Percentiles rank a stretch among this genome's conserved stretches.
Conservation (phyloP, 2,113 vertebrate genomes). For the Crypturellus undulatus region DNA sequence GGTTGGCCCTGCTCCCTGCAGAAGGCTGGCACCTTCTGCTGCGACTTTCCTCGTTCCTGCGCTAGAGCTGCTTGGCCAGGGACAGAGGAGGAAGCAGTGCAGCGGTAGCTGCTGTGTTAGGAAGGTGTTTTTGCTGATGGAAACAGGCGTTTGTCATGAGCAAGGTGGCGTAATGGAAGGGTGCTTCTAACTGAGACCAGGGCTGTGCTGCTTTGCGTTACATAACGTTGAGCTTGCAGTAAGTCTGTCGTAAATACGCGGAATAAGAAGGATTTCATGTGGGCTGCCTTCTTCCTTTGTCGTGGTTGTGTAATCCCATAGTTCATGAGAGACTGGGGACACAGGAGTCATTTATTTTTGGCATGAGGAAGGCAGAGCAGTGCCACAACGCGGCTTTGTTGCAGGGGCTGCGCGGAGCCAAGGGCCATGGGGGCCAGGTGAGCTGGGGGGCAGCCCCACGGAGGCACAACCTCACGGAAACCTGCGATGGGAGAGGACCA, state of each 20-base stretch:
- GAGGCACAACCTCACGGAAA: not conserved
- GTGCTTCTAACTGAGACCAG: not conserved
- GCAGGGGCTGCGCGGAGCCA: not conserved
- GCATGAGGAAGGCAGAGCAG: not conserved
- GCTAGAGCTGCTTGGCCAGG: not conserved
- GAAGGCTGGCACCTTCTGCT: not conserved
- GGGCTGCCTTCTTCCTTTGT: not conserved
- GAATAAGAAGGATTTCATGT: not conserved
- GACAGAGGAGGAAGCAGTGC: not conserved
- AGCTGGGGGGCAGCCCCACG: too few relatives aligned
- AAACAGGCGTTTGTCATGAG: not conserved
- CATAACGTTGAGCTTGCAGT: not conserved
- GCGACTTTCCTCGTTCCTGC: not conserved
- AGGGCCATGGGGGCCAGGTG: not conserved
- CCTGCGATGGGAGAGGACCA: not conserved
- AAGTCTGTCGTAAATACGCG: not conserved
- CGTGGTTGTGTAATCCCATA: not conserved
- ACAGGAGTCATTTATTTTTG: not conserved
- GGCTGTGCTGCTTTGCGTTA: not conserved
- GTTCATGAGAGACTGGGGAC: not conserved
- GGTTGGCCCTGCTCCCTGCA: not conserved
- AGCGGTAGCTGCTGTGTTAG: not conserved
- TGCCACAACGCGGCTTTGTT: not conserved
- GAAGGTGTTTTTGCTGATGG: not conserved
- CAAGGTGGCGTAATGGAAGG: not conserved